Evolutionary conservation across 2,888 invertebrate species (phyloP), one percentile per base, ranked within the genome.

Genomic region (Cephus pulcher): DNA sequence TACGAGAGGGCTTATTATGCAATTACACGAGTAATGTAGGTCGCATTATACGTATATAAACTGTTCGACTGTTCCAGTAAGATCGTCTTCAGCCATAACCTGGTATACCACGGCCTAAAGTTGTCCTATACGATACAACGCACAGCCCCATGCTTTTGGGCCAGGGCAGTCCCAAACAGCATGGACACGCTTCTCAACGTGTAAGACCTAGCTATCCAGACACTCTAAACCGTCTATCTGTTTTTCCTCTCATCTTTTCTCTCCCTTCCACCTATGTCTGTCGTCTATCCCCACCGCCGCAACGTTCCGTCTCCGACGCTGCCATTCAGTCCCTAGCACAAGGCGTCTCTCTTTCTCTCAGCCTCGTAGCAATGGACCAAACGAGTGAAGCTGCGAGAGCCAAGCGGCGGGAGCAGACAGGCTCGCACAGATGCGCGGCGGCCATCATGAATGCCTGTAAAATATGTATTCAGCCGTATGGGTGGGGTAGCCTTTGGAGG

Each of bases 381-480:
- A 80, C 84, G 84, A 86, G 82, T 85, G 85, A 88, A 84, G 83
- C 85, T 85, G n/a, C n/a, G 85, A 82, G 83, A 81, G 84, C 82
- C 76, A 76, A 70, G 76, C 76, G 80, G 82, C 84, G 82, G 81
- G 78, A 83, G 83, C 87, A 88, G 89, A 90, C 90, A 89, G 89
- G 90, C 90, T 90, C 88, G 88, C 89, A 90, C 90, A 91, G 90
- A 90, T 90, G 90, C 89, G 88, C 89, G 91, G 91, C 91, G 90
- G 91, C 91, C 91, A 91, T 91, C 91, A 91, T 91, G 91, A 91
- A 91, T 91, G 90, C 87, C 89, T 88, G 91, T 91, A 88, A 91
- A 91, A 91, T 91, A 91, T 91, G 91, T 91, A 91, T 90, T 91
- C 89, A 34, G 37, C 33, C 81, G 81, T 56, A 56, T 56, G 84